Conservation (phyloP, 2,888 invertebrate genomes). For the Bembecia ichneumoniformis region DNA sequence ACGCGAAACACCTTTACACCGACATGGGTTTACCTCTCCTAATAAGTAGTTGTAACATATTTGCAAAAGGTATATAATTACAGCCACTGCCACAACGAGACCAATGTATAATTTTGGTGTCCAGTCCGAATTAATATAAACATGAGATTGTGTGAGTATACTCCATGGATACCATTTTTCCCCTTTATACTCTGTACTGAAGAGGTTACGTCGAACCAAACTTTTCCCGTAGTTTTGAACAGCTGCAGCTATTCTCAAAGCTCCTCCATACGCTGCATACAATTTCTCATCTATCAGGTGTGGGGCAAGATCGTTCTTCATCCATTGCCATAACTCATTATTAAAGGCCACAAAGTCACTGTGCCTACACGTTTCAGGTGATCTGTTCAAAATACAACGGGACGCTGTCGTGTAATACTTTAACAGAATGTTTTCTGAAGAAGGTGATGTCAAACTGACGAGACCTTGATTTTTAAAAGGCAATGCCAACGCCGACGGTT, state of each 20-base stretch:
- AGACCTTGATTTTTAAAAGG: constrained; percentile 48
- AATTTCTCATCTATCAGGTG: constrained; percentile 50
- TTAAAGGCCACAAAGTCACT: constrained; percentile 54
- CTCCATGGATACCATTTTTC: constrained; percentile 46
- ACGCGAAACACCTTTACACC: constrained; percentile 19
- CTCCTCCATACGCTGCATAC: constrained; percentile 53
- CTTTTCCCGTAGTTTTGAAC: constrained; percentile 57
- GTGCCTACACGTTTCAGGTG: constrained; percentile 48
- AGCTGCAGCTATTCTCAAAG: constrained; percentile 53
- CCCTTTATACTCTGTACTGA: constrained; percentile 21
- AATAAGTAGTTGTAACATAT: constrained; percentile 40
- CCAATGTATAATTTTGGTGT: constrained; percentile 37
- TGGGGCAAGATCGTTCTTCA: constrained; percentile 55
- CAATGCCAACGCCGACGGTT: constrained; percentile 43
- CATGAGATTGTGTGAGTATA: constrained; percentile 28
- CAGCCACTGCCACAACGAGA: constrained; percentile 31
- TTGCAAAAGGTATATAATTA: constrained; percentile 40
- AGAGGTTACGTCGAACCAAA: constrained; percentile 44
- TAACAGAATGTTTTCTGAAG: constrained; percentile 42
- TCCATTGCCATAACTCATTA: constrained; percentile 60
- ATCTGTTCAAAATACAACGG: constrained; percentile 45
- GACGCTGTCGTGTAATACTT: constrained; percentile 55
- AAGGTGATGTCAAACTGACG: constrained; percentile 36
- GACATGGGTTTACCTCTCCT: constrained; percentile 29
- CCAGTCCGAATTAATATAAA: constrained; percentile 40